These are phyloP conservation scores for Gracilinanus agilis DNA, from an alignment of 2,113 vertebrate species.

Conservation along the genomic window DNA sequence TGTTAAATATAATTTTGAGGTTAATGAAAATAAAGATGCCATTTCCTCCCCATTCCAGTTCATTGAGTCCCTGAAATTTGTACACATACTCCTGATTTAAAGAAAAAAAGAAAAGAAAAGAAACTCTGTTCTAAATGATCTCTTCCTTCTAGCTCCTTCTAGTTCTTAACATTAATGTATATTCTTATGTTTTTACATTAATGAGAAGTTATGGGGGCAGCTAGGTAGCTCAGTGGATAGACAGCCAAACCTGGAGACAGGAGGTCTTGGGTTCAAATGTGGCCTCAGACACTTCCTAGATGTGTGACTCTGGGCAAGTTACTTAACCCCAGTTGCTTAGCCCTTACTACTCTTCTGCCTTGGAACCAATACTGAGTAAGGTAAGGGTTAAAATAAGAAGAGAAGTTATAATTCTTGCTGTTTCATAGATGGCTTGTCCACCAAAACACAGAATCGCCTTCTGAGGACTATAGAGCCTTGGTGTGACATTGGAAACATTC, in stretches of 20 bases:
- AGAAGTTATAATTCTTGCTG: neutral
- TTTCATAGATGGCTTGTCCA: neutral
- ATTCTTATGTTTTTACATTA: no score
- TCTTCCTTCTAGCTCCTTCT: neutral
- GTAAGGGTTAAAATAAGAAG: no score
- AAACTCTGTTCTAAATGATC: neutral
- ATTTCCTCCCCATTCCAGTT: neutral
- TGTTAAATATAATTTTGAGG: neutral
- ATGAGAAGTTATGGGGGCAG: neutral
- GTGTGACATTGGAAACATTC: slow-evolving; percentile 21
- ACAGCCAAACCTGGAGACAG: no score
- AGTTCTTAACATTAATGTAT: no score
- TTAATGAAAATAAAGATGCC: neutral
- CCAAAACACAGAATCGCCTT: neutral
- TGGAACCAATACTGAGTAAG: no score
- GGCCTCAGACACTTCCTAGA: no score
- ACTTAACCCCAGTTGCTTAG: no score
- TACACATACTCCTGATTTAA: neutral
- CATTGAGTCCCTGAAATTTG: neutral
- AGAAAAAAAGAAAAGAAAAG: neutral
- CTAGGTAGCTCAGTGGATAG: no score
- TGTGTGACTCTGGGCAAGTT: no score
- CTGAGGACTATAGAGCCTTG: slow-evolving; percentile 9
- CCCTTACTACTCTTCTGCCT: no score
- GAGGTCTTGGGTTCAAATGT: no score